phyloP scores from a whole-genome alignment of 2,888 invertebrate species.

The Autographa pulchrina region DNA sequence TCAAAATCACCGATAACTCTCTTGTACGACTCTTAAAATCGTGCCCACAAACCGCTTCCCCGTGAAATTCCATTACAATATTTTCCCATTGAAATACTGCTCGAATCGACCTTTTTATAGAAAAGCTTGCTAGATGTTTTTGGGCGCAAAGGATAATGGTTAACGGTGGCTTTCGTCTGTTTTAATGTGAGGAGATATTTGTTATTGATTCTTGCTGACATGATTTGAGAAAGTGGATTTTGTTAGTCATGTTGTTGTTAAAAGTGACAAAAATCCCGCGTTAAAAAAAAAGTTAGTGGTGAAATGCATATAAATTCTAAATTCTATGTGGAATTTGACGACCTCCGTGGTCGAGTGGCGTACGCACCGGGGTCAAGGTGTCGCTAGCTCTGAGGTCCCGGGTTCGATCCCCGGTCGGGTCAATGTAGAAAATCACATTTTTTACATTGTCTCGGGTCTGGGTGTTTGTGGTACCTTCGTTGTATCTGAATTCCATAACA shows the following conservation, averaged over 20 bases:
- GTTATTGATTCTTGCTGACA: conserved; percentile 2
- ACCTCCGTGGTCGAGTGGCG: too few relatives aligned
- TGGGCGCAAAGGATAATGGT: conserved; percentile 17
- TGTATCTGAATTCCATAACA: too few relatives aligned
- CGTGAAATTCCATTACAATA: conserved; percentile 74
- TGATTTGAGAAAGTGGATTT: background rate
- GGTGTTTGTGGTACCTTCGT: too few relatives aligned
- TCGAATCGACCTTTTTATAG: conserved; percentile 58
- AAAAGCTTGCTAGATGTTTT: conserved; percentile 35
- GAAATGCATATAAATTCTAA: too few relatives aligned
- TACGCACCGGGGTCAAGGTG: too few relatives aligned
- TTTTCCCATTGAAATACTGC: conserved; percentile 74
- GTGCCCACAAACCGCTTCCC: conserved; percentile 63
- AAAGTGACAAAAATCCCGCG: too few relatives aligned
- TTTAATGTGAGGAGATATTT: background rate
- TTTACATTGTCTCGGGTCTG: too few relatives aligned
- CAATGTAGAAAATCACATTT: too few relatives aligned
- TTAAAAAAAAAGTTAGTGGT: too few relatives aligned
- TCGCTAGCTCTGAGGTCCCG: too few relatives aligned
- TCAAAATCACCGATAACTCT: conserved; percentile 69
- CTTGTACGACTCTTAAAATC: conserved; percentile 72
- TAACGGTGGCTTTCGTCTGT: background rate
- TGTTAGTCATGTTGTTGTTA: background rate
- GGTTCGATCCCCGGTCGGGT: too few relatives aligned
- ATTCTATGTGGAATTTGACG: too few relatives aligned